These are phyloP conservation scores for Drosophila phalerata DNA, from an alignment of 2,888 invertebrate species.

Conservation along the genomic window DNA sequence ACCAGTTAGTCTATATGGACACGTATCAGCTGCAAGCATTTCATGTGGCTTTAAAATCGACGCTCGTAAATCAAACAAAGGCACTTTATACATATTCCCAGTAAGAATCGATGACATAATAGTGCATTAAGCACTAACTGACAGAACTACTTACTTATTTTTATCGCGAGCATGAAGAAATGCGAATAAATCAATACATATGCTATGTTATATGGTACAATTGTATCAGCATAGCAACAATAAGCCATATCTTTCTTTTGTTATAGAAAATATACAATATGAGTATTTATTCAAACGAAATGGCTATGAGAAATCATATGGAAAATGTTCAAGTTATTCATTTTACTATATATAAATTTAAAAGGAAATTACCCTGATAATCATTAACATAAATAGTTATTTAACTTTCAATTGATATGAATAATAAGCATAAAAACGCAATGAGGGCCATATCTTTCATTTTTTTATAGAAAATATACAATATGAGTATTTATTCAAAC, in stretches of 20 bases:
- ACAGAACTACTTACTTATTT: conserved; percentile 17
- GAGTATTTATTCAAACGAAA: neutral
- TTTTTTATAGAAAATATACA: no score
- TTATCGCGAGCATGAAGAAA: conserved; percentile 12
- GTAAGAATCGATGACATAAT: conserved; percentile 9
- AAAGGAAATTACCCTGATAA: no score
- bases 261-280: neutral
- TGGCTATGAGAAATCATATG: neutral
- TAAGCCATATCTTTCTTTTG: conserved; percentile 9
- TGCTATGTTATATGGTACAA: neutral
- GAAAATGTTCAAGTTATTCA: no score
- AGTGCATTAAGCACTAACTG: conserved; percentile 26
- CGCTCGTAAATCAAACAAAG: conserved; percentile 54
- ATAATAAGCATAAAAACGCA: no score
- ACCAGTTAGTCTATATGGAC: conserved; percentile 28
- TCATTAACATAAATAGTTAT: no score
- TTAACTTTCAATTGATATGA: no score
- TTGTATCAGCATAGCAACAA: conserved; percentile 37
- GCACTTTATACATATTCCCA: conserved; percentile 10
- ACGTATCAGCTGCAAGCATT: conserved; percentile 59
- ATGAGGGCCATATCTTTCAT: no score
- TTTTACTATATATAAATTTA: no score
- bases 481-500: no score
- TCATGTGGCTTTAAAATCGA: conserved; percentile 40
- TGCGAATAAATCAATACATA: neutral